Conservation (phyloP, 2,797 vertebrate species). For the Centropyge bicolor region DNA sequence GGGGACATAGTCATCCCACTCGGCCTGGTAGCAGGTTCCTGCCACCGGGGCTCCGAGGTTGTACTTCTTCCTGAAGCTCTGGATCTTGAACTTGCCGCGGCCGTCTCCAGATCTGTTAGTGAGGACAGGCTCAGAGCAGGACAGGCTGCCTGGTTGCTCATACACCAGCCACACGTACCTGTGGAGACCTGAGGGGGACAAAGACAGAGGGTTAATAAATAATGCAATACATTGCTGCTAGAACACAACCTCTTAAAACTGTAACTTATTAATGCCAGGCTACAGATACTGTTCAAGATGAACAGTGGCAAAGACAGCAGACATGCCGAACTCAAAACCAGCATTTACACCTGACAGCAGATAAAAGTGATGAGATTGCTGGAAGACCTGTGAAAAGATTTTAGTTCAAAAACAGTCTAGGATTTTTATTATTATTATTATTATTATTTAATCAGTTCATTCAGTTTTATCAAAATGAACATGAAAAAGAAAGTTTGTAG, state of each 20-base stretch:
- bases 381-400: neutral
- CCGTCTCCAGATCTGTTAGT: constrained; percentile 90
- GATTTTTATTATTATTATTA: neutral
- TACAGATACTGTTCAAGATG: neutral
- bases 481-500: too few relatives aligned
- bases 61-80: constrained; percentile 92
- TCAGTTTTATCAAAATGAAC: neutral
- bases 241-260: neutral
- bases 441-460: too few relatives aligned
- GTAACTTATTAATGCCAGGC: neutral
- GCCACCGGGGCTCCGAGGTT: constrained; percentile 88
- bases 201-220: neutral
- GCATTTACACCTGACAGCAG: neutral
- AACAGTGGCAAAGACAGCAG: neutral
- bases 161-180: constrained; percentile 98
- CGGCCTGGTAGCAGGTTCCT: constrained; percentile 95
- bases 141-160: constrained; percentile 87
- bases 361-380: neutral
- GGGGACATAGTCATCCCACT: constrained; percentile 97
- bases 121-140: constrained; percentile 89
- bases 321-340: neutral
- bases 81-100: constrained; percentile 91
- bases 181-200: constrained; percentile 89
- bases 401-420: neutral
- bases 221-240: neutral